phyloP scores from a whole-genome alignment of 2,797 vertebrate genomes.

The Pseudotriccus pelzelni region DNA sequence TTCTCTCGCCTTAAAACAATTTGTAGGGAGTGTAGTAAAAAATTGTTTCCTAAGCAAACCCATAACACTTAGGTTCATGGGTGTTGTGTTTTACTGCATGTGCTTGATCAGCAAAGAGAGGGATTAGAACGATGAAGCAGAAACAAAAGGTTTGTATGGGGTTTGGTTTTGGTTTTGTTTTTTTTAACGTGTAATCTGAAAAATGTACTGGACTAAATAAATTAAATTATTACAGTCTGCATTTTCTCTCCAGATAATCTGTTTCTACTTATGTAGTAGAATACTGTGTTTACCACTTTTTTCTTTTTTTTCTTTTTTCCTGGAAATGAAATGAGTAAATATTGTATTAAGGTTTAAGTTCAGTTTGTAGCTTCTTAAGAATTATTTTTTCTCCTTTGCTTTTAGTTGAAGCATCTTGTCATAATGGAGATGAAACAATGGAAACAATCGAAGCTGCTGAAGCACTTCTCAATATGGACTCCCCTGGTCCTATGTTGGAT shows the following conservation, averaged over 20 bases:
- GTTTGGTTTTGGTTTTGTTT: background rate
- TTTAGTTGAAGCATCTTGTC: conserved; percentile 89
- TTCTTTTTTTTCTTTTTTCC: background rate
- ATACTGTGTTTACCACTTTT: background rate
- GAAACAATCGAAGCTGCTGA: conserved; percentile 93
- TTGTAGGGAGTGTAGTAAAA: too few relatives aligned
- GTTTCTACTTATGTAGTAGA: background rate
- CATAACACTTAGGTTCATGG: background rate
- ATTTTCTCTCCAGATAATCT: background rate
- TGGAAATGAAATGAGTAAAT: background rate
- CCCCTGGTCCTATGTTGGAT: conserved; percentile 84
- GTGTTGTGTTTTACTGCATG: background rate
- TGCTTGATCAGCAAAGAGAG: background rate
- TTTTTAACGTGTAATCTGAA: background rate
- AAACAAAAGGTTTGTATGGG: background rate
- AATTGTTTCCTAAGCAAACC: too few relatives aligned
- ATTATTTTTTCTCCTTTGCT: background rate
- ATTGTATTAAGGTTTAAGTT: background rate
- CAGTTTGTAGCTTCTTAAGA: background rate
- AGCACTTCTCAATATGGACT: conserved; percentile 93
- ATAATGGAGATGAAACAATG: conserved; percentile 90
- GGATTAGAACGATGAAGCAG: background rate
- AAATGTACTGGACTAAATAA: background rate
- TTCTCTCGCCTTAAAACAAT: too few relatives aligned
- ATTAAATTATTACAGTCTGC: background rate